phyloP scores from a whole-genome alignment of 2,797 vertebrate genomes.

The Oryzias sinensis region DNA sequence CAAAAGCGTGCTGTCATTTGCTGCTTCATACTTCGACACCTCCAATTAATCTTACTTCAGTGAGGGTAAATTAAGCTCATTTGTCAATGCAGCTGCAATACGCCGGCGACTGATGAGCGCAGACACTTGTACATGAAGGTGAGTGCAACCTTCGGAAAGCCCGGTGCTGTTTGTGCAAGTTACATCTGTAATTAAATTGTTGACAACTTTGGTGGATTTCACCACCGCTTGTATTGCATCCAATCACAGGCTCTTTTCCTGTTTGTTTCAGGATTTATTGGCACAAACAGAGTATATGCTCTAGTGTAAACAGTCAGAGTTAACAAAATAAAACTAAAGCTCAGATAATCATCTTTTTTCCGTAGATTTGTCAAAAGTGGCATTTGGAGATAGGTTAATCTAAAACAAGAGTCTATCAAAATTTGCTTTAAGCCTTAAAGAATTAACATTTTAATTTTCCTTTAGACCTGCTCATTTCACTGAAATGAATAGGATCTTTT shows the following conservation, averaged over 20 bases:
- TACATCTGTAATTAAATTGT: constrained; percentile 65
- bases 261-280: constrained; percentile 17
- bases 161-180: constrained; percentile 49
- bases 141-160: constrained; percentile 64
- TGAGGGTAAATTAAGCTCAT: constrained; percentile 71
- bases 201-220: constrained; percentile 57
- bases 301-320: not conserved
- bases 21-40: constrained; percentile 75
- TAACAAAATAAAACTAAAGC: not conserved
- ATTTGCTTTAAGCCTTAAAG: no score
- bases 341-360: not conserved
- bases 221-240: constrained; percentile 15
- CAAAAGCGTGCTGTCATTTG: constrained; percentile 72
- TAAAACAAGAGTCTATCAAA: not conserved
- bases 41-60: constrained; percentile 78
- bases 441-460: not conserved
- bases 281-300: not conserved
- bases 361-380: constrained; percentile 8
- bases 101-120: constrained; percentile 61
- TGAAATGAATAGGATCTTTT: not conserved
- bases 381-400: not conserved
- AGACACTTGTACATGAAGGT: constrained; percentile 67
- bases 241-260: constrained; percentile 29
- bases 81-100: constrained; percentile 67
- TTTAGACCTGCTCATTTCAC: not conserved